These are phyloP conservation scores for Gnathonemus echidnorhynchus DNA, from an alignment of 2,113 vertebrate genomes.

Conservation along the genomic window DNA sequence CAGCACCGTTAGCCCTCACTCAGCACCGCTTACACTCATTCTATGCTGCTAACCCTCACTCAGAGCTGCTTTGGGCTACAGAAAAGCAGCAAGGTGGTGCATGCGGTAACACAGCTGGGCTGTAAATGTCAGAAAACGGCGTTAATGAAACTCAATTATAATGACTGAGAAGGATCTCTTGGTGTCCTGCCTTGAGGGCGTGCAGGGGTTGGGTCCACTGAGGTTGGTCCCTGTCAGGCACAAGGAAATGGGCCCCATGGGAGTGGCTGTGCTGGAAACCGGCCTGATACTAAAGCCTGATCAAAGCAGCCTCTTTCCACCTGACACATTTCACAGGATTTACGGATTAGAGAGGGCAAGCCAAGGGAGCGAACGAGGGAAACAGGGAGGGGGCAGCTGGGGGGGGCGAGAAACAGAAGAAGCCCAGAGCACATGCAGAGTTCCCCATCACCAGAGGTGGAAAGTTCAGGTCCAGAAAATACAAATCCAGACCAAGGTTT, in stretches of 20 bases:
- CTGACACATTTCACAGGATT: slow-evolving; percentile 17
- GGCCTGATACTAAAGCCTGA: slow-evolving; percentile 59
- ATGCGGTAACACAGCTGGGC: not conserved
- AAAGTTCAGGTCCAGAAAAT: too few species aligned
- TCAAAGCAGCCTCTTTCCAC: slow-evolving; percentile 64
- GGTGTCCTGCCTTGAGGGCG: not conserved
- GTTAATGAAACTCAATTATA: not conserved
- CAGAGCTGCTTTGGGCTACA: not conserved
- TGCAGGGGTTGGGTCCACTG: not conserved
- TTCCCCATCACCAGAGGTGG: not conserved
- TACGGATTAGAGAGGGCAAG: slow-evolving; percentile 2
- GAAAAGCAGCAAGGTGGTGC: not conserved
- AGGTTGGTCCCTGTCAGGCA: not conserved
- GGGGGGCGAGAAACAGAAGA: not conserved
- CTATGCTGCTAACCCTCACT: not conserved
- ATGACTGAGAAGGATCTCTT: not conserved
- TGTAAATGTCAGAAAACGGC: not conserved
- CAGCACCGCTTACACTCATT: not conserved
- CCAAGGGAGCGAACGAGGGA: not conserved
- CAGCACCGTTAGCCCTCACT: not conserved
- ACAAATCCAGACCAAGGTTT: too few species aligned
- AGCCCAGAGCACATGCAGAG: not conserved
- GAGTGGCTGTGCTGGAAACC: slow-evolving; percentile 60
- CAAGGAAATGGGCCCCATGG: slow-evolving; percentile 41
- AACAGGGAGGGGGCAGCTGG: not conserved